Conservation (phyloP, 2,113 vertebrate species). For the Pelecanus crispus region DNA sequence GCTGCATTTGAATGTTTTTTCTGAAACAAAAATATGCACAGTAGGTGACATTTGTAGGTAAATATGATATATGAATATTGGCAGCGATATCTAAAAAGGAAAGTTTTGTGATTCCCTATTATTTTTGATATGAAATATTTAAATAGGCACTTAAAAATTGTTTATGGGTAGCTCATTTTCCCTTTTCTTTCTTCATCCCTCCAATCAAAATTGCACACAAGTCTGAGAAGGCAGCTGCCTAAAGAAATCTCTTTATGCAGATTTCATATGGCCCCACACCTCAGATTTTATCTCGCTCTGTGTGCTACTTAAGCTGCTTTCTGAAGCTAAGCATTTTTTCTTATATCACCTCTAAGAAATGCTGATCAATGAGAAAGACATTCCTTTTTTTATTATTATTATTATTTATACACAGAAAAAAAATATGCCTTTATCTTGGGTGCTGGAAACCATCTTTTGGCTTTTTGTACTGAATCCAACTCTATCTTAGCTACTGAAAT, state of each 20-base stretch:
- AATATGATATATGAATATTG: background rate
- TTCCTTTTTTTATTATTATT: background rate
- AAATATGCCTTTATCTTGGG: background rate
- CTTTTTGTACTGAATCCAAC: background rate
- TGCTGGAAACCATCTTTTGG: background rate
- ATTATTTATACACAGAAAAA: background rate
- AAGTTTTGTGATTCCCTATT: background rate
- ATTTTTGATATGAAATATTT: background rate
- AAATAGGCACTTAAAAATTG: background rate
- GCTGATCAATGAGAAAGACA: background rate
- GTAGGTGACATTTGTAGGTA: background rate
- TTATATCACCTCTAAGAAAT: background rate
- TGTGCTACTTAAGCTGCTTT: background rate
- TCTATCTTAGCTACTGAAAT: background rate
- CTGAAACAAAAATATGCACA: background rate
- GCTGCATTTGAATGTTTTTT: background rate
- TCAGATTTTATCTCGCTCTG: background rate
- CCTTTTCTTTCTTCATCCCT: background rate
- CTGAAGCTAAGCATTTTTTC: background rate
- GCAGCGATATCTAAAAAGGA: background rate
- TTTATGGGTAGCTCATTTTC: background rate
- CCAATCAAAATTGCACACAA: background rate
- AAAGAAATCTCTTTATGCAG: background rate
- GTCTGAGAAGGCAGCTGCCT: background rate
- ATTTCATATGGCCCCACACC: background rate